Conservation (phyloP, 64 coral and sea anemone genomes). For the Acropora yongei region DNA sequence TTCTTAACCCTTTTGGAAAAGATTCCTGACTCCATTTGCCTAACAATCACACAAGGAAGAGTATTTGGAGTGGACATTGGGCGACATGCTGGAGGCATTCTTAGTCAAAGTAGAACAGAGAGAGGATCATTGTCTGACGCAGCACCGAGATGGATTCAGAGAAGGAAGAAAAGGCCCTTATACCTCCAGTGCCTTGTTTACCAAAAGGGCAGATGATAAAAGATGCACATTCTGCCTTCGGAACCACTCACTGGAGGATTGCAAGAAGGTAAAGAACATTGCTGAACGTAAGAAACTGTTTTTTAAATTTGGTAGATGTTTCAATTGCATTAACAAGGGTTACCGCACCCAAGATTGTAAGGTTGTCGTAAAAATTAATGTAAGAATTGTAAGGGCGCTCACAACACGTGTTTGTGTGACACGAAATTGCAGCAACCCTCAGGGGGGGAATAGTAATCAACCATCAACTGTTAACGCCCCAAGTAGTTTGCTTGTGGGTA, state of each 20-base stretch:
- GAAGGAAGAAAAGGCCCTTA: too few species aligned
- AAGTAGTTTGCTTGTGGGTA: background rate
- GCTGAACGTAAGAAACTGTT: too few species aligned
- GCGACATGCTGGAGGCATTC: constrained; percentile 8
- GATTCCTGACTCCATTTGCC: background rate
- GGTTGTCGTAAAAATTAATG: background rate
- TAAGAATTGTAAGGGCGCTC: background rate
- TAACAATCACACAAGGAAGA: constrained; percentile 2
- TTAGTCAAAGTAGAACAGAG: constrained; percentile 24
- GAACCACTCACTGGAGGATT: constrained; percentile 10
- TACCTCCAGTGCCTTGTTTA: background rate
- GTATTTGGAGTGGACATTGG: constrained; percentile 2
- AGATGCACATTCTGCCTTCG: constrained; percentile 31
- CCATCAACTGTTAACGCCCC: background rate
- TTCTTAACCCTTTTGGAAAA: constrained; percentile 24
- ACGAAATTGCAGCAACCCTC: background rate
- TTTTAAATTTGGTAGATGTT: too few species aligned
- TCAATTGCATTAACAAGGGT: background rate
- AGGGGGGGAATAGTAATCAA: background rate
- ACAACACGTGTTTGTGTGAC: background rate
- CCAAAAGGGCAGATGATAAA: background rate
- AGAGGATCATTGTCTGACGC: constrained; percentile 40
- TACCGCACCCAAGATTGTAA: background rate
- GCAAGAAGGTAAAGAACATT: background rate
- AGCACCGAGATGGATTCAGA: background rate